A percentile compares a stretch with the other conserved stretches of the same genome.
These are phyloP conservation scores for Oligia fasciuncula DNA, from an alignment of 2,888 invertebrate genomes.

Conservation along the genomic window DNA sequence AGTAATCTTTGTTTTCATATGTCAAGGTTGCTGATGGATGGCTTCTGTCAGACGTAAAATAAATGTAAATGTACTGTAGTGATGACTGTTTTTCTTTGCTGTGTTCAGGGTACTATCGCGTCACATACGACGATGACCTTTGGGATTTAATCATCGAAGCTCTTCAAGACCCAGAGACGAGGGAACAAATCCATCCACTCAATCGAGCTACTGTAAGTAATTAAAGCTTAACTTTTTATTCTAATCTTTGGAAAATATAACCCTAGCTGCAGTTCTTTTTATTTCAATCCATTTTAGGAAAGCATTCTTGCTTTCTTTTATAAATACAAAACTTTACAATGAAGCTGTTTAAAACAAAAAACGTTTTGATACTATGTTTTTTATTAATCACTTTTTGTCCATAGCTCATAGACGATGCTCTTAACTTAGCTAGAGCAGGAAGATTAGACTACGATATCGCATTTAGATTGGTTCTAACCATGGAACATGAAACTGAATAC, in stretches of 20 bases:
- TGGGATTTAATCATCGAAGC: conserved; percentile 92
- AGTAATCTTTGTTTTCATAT: neutral
- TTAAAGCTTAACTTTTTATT: neutral
- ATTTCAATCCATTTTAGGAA: neutral
- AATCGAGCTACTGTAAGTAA: conserved; percentile 91
- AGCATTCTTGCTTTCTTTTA: neutral
- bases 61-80: neutral
- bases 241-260: neutral
- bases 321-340: neutral
- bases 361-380: neutral
- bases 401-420: conserved; percentile 94
- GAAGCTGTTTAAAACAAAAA: neutral
- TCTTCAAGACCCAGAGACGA: conserved; percentile 88
- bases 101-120: conserved; percentile 91
- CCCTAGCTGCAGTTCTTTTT: too few relatives aligned
- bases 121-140: conserved; percentile 92
- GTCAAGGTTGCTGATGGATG: neutral
- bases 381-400: conserved; percentile 68
- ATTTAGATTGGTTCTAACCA: conserved; percentile 92
- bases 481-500: conserved; percentile 93
- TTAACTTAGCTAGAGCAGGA: conserved; percentile 92
- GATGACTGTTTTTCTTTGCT: neutral
- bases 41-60: neutral
- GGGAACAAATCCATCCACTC: conserved; percentile 90
- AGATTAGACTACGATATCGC: conserved; percentile 91